Evolutionary conservation across 92 coral and sea anemone species (phyloP), one percentile per base, ranked within the genome.

Genomic region (Micromussa lordhowensis): DNA sequence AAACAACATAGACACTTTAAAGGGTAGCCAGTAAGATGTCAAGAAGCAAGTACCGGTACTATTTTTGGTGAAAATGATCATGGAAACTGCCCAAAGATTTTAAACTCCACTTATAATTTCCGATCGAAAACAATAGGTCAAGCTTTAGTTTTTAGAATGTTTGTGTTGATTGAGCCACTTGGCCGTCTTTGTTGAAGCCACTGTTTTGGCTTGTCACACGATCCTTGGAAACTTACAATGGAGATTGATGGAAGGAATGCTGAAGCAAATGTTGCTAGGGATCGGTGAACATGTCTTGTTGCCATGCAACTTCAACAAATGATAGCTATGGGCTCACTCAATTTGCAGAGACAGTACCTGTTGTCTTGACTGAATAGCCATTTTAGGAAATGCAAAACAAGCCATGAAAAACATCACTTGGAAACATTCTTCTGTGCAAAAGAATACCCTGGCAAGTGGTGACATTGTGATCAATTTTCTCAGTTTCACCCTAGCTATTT

Each of bases 1-100:
- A 73, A 72, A 35, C 14, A 18, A 38, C 26, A 24, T 73, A 73
- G 26, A 38, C 26, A 36, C 22, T 35, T 17, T 73, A 13, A 73
- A 73, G 36, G n/a, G 49, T 18, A 73, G 51, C 78, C 53, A 73
- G 78, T 73, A 21, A 73, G 7, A 24, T 35, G 78, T 73, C 78
- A 73, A 73, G 49, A 73, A 73, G 49, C 40, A 19, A 1, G 26
- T 18, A n/a, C n/a, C n/a, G n/a, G n/a, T n/a, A 19, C 54, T 32
- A 21, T 66, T 66, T 26, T 66, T 66, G 16, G 71, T 28, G 71
- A 26, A 66, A 26, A 66, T 66, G 13, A 17, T 66, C 32, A 12
- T 66, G 11, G 31, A 66, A 66, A 66, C 71, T 61, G 28, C 68
- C 68, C 71, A 26, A 66, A 24, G 30, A 8, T 61, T 58, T 58